Conservation (phyloP, 2,113 vertebrate genomes). For the Sylvia atricapilla region DNA sequence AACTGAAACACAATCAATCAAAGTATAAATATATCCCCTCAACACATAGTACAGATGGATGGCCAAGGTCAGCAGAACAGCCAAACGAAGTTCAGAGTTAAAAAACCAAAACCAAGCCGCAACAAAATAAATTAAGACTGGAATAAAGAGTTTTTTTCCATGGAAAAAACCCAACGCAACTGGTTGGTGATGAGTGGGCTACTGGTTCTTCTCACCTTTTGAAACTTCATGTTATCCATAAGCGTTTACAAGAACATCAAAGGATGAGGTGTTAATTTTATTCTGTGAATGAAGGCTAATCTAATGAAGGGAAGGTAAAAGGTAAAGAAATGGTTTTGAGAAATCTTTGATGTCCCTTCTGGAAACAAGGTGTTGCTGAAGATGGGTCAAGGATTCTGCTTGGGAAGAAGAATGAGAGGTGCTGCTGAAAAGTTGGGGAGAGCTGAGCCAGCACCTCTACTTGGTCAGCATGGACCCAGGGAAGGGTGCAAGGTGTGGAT, state of each 20-base stretch:
- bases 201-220: neutral
- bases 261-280: neutral
- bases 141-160: neutral
- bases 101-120: neutral
- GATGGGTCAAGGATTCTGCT: neutral
- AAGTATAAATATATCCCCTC: neutral
- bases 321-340: neutral
- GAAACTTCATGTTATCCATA: neutral
- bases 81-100: fast-evolving
- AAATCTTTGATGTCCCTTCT: neutral
- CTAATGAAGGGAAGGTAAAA: neutral
- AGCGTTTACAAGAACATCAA: neutral
- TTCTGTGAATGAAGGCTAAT: neutral
- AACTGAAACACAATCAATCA: neutral
- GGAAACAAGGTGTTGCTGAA: neutral
- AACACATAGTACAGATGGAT: neutral
- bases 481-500: neutral
- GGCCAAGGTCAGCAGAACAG: neutral
- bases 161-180: fast-evolving
- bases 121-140: neutral
- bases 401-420: neutral
- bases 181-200: neutral
- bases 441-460: neutral
- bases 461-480: fast-evolving
- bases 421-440: neutral